phyloP scores from a whole-genome alignment of 2,113 vertebrate species.

The Geococcyx californianus region DNA sequence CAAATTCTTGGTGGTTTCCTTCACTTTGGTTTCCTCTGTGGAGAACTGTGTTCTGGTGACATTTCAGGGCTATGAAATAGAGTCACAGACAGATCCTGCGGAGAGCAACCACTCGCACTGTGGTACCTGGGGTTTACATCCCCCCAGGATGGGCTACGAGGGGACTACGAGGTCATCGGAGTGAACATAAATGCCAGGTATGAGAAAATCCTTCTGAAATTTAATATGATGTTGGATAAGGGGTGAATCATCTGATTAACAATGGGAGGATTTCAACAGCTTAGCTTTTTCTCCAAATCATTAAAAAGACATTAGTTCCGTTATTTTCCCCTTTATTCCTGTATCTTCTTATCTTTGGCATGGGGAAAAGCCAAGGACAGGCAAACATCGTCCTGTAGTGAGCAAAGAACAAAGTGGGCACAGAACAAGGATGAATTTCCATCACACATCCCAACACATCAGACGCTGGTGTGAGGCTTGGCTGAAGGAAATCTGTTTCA shows the following conservation, averaged over 20 bases:
- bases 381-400: neutral
- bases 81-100: neutral
- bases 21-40: neutral
- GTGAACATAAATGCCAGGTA: neutral
- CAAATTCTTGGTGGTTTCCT: slow-evolving; percentile 18
- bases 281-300: neutral
- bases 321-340: neutral
- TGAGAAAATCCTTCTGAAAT: neutral
- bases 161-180: fast-evolving
- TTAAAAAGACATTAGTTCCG: neutral
- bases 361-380: neutral
- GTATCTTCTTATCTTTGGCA: neutral
- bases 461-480: neutral
- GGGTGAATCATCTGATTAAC: neutral
- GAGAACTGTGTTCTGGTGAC: neutral
- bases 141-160: no score
- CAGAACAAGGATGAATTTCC: neutral
- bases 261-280: neutral
- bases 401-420: neutral
- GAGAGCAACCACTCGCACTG: neutral
- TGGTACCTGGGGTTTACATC: neutral
- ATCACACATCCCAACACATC: neutral
- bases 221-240: neutral
- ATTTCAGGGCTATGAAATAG: neutral
- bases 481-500: neutral